A percentile compares a stretch with the other conserved stretches of the same genome.
phyloP scores from a whole-genome alignment of 2,113 vertebrate genomes.

The Mugil cephalus region DNA sequence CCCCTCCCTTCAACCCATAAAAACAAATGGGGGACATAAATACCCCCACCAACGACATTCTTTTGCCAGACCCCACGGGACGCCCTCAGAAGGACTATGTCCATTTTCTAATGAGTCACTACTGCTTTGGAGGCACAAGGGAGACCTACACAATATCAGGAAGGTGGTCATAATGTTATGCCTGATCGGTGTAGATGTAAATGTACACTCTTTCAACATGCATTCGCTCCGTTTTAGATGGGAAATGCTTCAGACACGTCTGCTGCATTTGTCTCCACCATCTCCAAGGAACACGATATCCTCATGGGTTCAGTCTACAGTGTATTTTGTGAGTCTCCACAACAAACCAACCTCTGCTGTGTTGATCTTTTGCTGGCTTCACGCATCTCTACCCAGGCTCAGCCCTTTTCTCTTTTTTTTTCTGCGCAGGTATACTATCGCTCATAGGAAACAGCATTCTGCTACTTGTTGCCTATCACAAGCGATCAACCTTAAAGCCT shows the following conservation, averaged over 20 bases:
- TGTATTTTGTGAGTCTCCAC: conserved; percentile 84
- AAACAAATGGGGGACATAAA: too few species aligned
- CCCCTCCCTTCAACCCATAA: too few species aligned
- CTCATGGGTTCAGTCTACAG: conserved; percentile 86
- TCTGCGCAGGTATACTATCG: conserved; percentile 81
- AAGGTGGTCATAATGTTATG: too few species aligned
- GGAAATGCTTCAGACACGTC: conserved; percentile 82
- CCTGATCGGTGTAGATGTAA: not conserved
- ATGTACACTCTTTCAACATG: not conserved
- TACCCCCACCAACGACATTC: too few species aligned
- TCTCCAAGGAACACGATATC: conserved; percentile 85
- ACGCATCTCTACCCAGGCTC: not conserved
- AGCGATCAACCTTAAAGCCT: conserved; percentile 87
- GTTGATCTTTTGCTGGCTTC: not conserved
- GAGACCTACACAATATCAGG: too few species aligned
- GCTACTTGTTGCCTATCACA: conserved; percentile 87
- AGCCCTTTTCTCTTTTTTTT: not conserved
- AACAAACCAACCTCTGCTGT: not conserved
- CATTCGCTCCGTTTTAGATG: conserved; percentile 78
- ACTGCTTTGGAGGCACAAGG: too few species aligned
- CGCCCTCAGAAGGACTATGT: too few species aligned
- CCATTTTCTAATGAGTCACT: too few species aligned
- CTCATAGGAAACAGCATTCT: conserved; percentile 86
- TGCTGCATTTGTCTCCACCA: conserved; percentile 81
- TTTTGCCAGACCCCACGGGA: too few species aligned